Conservation (phyloP, 1,140 invertebrate species). For the Dendrolimus punctatus region DNA sequence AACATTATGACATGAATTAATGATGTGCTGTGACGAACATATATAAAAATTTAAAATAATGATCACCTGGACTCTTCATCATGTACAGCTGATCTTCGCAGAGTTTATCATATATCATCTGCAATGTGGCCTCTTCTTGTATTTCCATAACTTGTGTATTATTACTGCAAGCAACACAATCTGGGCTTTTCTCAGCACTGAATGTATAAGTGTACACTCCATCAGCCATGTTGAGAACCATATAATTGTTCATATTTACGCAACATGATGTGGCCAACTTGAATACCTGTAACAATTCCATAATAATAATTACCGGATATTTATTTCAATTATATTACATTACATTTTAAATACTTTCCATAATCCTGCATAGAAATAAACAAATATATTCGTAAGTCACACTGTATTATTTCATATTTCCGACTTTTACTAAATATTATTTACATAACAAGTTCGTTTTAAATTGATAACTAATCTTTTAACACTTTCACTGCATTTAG, state of each 20-base stretch:
- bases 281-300: constrained; percentile 79
- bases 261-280: constrained; percentile 96
- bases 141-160: constrained; percentile 81
- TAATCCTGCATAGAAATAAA: no score
- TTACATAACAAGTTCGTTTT: no score
- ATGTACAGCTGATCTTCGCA: constrained; percentile 83
- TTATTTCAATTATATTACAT: neutral
- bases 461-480: no score
- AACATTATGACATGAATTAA: no score
- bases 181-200: constrained; percentile 88
- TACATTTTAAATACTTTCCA: no score
- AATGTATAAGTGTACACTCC: constrained; percentile 98
- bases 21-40: neutral
- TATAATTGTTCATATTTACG: constrained; percentile 93
- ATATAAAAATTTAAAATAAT: neutral
- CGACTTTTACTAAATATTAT: no score
- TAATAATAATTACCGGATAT: neutral
- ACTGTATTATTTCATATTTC: no score
- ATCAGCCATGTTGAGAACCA: constrained; percentile 97
- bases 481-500: no score
- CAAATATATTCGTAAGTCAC: no score
- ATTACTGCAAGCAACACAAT: constrained; percentile 91
- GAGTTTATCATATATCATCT: constrained; percentile 87
- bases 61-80: constrained; percentile 86
- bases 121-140: constrained; percentile 82